Conservation (phyloP, 2,113 vertebrate species). For the Phoenicopterus ruber region DNA sequence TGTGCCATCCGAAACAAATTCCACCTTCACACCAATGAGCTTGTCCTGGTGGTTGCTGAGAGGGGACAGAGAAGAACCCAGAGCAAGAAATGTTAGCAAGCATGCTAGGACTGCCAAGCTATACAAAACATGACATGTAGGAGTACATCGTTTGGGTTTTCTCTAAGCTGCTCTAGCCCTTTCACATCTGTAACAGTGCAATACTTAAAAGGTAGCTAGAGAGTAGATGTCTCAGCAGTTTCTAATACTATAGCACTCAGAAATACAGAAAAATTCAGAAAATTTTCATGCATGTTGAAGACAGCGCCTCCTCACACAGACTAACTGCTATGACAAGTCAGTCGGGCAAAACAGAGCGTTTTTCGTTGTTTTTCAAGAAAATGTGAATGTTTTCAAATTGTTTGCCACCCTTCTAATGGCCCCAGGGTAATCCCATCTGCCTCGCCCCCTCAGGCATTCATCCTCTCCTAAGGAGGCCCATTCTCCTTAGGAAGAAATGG, state of each 20-base stretch:
- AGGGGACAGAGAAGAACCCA: neutral
- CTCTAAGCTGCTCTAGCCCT: neutral
- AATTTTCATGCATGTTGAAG: neutral
- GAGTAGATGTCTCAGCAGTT: neutral
- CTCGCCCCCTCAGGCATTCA: neutral
- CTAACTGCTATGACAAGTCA: neutral
- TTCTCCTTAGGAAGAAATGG: neutral
- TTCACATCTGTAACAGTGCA: neutral
- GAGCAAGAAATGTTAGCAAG: neutral
- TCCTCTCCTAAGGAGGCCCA: neutral
- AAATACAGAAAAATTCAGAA: neutral
- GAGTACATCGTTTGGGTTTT: neutral
- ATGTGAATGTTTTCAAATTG: neutral
- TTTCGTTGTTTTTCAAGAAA: neutral
- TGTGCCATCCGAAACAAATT: neutral
- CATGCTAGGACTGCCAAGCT: neutral
- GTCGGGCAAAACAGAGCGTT: fast-evolving
- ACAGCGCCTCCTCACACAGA: neutral
- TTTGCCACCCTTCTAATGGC: neutral
- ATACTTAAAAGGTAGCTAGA: neutral
- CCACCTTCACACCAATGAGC: neutral
- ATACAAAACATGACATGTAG: neutral
- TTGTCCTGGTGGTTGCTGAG: neutral
- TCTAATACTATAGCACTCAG: neutral
- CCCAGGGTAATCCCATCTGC: neutral